Base-by-base conservation (phyloP, 2,797 vertebrate genomes). In the Nannoperca australis region DNA sequence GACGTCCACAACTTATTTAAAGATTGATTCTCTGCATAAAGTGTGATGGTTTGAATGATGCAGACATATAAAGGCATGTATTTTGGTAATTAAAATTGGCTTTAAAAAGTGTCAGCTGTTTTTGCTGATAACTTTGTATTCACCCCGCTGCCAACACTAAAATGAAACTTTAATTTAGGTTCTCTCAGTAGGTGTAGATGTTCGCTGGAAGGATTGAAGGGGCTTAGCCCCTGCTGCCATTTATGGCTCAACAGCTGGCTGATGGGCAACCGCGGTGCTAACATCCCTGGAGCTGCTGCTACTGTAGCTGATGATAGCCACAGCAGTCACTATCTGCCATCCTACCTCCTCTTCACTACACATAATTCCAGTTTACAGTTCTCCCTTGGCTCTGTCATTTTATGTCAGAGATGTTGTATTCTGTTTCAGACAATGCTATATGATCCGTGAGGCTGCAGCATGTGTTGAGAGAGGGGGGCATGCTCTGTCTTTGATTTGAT, bases 161-260 rank as follows among this genome's bases (percentile, higher is more conserved):
- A 56, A 69, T 56, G 0, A 62, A 56, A 51, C 22, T 66, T 49
- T 27, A 24, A 24, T 44, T 51, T 44, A 50, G 4, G 9, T 10
- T 63, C 11, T 62, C 4, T 49, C 15, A 7, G 22, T 20, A 55
- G 4, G 17, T 40, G 4, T 24, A 47, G 18, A 2, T 5, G 22
- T 27, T 53, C 3, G 0, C 18, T 44, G 34, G 34, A 42, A 53
- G 36, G n/a, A 32, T 27, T 27, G 24, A 27, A 27, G 24, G 24
- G 24, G 24, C 24, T 27, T 27, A 27, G 24, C 24, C 24, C 24
- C 70, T 77, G 53, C 65, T 79, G 78, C 78, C 82, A 84, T 90
- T 85, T 78, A 79, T 62, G 84, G 69, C 61, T 75, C 55, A 83
- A 85, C 85, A 81, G 74, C 81, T 84, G 83, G 84, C 68, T 89